phyloP scores from a whole-genome alignment of 2,888 invertebrate genomes.

The Sipha maydis region DNA sequence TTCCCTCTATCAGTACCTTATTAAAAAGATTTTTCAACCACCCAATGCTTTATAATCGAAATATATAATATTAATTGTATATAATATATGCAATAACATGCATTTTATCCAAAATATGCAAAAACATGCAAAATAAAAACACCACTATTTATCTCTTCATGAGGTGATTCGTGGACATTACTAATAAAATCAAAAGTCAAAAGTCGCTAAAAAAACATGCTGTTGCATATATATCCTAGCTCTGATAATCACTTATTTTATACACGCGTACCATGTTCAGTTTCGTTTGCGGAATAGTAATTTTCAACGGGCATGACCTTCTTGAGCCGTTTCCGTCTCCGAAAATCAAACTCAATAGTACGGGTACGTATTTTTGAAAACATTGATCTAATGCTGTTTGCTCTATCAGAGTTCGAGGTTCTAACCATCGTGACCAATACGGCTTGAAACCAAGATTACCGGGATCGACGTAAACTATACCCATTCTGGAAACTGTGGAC shows the following conservation, averaged over 20 bases:
- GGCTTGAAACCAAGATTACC: conserved; percentile 88
- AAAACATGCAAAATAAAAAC: too few species aligned
- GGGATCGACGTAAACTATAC: conserved; percentile 94
- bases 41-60: too few species aligned
- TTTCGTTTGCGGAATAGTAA: conserved; percentile 26
- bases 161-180: too few species aligned
- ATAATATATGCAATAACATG: too few species aligned
- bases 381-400: conserved; percentile 52
- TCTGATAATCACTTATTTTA: neutral
- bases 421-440: conserved; percentile 87
- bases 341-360: conserved; percentile 30
- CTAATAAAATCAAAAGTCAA: too few species aligned
- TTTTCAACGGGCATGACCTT: neutral
- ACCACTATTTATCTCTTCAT: too few species aligned
- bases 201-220: too few species aligned
- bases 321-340: neutral
- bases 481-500: conserved; percentile 90
- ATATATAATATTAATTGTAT: too few species aligned
- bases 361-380: conserved; percentile 54
- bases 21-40: too few species aligned
- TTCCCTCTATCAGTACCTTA: too few species aligned
- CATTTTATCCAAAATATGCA: too few species aligned
- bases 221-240: too few species aligned
- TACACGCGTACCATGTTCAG: conserved; percentile 32
- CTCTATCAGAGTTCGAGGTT: conserved; percentile 65